Evolutionary conservation across 2,113 vertebrate genomes (phyloP).

Genomic region (Daboia siamensis): DNA sequence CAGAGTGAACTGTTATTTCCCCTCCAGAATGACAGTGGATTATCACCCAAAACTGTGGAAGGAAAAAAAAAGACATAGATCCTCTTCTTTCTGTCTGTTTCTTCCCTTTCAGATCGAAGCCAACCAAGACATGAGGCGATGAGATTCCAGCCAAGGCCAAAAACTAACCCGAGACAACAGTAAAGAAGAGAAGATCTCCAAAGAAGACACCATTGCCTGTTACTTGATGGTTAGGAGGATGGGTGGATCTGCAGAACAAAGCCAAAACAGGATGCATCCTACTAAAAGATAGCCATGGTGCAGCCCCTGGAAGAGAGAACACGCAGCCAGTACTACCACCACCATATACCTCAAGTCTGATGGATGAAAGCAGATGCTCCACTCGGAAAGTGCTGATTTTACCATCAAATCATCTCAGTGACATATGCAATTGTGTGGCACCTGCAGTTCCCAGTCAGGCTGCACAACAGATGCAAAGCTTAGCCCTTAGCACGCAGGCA

Average conservation of each 20-base stretch:
- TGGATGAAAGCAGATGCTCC: constrained; percentile 71
- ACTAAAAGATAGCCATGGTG: constrained; percentile 87
- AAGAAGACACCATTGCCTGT: constrained; percentile 87
- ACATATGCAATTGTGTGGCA: constrained; percentile 66
- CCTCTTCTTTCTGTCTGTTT: constrained; percentile 2
- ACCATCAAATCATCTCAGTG: constrained; percentile 72
- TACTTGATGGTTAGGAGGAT: constrained; percentile 86
- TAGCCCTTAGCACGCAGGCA: constrained; percentile 51
- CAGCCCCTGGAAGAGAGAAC: constrained; percentile 74
- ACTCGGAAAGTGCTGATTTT: constrained; percentile 67
- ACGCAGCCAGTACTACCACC: constrained; percentile 53
- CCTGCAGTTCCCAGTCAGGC: constrained; percentile 71
- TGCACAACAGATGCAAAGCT: constrained; percentile 59
- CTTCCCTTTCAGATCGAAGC: constrained; percentile 71
- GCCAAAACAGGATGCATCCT: constrained; percentile 90
- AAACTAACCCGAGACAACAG: constrained; percentile 84
- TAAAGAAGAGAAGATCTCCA: constrained; percentile 80
- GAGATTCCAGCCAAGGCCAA: constrained; percentile 74
- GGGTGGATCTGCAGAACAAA: constrained; percentile 94
- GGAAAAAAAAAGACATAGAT: constrained; percentile 25
- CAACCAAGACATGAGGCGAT: constrained; percentile 69
- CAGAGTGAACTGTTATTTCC: constrained; percentile 81
- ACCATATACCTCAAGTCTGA: constrained; percentile 73
- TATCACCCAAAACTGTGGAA: constrained; percentile 65
- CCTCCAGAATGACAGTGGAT: constrained; percentile 76